A percentile compares a stretch with the other conserved stretches of the same genome.
Conservation (phyloP, 2,888 invertebrate genomes). For the Meteorus colon region DNA sequence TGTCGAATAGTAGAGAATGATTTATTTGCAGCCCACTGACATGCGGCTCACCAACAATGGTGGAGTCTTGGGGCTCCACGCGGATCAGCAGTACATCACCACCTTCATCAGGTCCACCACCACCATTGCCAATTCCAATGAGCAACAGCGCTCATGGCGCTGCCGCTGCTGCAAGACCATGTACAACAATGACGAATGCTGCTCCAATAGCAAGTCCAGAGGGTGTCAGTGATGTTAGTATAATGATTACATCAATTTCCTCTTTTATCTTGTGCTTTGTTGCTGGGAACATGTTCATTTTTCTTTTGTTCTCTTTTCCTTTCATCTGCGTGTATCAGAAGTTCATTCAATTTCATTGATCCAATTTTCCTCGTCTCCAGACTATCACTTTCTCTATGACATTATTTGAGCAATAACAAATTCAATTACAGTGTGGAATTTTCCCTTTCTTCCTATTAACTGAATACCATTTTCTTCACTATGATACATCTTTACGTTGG, state of each 20-base stretch:
- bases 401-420: not conserved
- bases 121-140: conserved; percentile 59
- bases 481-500: not conserved
- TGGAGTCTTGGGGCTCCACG: conserved; percentile 73
- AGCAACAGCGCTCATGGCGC: conserved; percentile 58
- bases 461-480: not conserved
- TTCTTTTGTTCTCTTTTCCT: conserved; percentile 2
- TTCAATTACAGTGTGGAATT: not conserved
- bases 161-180: conserved; percentile 55
- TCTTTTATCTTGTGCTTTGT: conserved; percentile 2
- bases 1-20: conserved; percentile 6
- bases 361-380: not conserved
- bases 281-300: not conserved
- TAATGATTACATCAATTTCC: not conserved
- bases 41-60: conserved; percentile 75
- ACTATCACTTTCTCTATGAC: not conserved
- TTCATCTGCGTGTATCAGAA: not conserved
- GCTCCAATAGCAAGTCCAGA: conserved; percentile 74
- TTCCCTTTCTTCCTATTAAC: not conserved
- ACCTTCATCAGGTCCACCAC: conserved; percentile 60
- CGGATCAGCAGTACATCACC: conserved; percentile 66
- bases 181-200: conserved; percentile 60
- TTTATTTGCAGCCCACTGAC: conserved; percentile 74
- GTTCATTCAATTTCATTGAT: conserved; percentile 1
- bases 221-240: conserved; percentile 72